Base-by-base conservation (phyloP, 2,888 invertebrate genomes). In the Hydroisotoma schaefferi region DNA sequence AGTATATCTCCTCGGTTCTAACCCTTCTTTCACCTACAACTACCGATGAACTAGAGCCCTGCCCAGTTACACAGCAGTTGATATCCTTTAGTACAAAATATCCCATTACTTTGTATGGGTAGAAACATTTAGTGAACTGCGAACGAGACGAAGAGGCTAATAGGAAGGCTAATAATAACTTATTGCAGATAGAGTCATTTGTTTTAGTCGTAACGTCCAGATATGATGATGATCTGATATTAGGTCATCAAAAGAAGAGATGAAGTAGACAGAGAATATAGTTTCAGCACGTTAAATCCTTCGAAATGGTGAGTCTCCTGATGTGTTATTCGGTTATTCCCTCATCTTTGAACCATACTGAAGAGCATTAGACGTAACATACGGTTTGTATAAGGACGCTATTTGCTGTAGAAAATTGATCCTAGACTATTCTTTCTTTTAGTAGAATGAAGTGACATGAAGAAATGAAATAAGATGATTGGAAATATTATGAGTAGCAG, bases 381-480 rank as follows among this genome's bases (percentile, higher is more conserved):
- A n/a, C n/a, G n/a, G n/a, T n/a, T n/a, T n/a, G n/a, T n/a, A n/a
- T 23, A 46, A 25, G 25, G 46, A 46, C 25, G 23, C 29, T 52
- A 52, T 52, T 52, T 52, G 37, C 52, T 52, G 29, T 52, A 23
- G 37, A 20, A 33, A 52, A 52, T n/a, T 52, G 52, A 22, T 23
- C 18, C 12, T 49, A 20, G 46, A 46, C 15, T 22, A 23, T 4
- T 23, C 23, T 23, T 46, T 4, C 25, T 46, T 25, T 8, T 23
- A 5, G 23, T 46, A 25, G 46, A 53, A 53, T 53, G 38, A 40
- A 53, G 53, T 53, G 53, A 53, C 40, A 53, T 38, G 23, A 25
- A n/a, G 27, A 38, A 40, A 53, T 38, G 53, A 53, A 53, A 53
- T 53, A 53, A 53, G 53, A 53, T 40, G 53, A 53, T 53, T 53